These are phyloP conservation scores for Drosophila mayaguana DNA, from an alignment of 2,888 invertebrate genomes.

Conservation along the genomic window DNA sequence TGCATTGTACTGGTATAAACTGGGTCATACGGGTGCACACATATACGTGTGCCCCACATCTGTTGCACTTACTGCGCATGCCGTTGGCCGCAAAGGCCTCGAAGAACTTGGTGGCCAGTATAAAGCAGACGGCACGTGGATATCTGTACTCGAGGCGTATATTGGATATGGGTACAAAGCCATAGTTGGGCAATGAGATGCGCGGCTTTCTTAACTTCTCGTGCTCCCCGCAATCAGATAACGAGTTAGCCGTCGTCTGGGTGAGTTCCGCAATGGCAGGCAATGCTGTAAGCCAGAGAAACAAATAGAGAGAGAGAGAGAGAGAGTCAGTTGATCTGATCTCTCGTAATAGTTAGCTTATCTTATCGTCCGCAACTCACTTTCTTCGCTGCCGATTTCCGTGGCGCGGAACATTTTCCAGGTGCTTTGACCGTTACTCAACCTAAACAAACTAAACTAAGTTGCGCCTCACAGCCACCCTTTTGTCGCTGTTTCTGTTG, in stretches of 20 bases:
- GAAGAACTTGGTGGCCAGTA: conserved; percentile 83
- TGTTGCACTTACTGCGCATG: conserved; percentile 83
- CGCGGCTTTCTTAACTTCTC: conserved; percentile 45
- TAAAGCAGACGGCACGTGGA: conserved; percentile 83
- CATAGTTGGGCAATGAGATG: conserved; percentile 69
- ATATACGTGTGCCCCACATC: not conserved
- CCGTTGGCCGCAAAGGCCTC: conserved; percentile 85
- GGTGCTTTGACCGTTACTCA: conserved; percentile 18
- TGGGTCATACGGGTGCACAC: conserved; percentile 10
- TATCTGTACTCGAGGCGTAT: conserved; percentile 75
- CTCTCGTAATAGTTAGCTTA: conserved; percentile 24
- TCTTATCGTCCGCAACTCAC: conserved; percentile 72
- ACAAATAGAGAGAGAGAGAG: not conserved
- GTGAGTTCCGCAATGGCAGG: conserved; percentile 73
- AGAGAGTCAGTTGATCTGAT: not conserved
- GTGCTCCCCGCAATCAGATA: conserved; percentile 35
- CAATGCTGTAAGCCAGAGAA: conserved; percentile 59
- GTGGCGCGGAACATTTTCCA: conserved; percentile 79
- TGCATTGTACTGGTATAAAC: conserved; percentile 18
- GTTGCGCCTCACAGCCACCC: conserved; percentile 21
- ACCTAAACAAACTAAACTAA: conserved; percentile 37
- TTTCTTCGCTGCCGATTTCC: conserved; percentile 82
- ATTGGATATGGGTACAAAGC: conserved; percentile 65
- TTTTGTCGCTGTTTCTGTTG: conserved; percentile 19
- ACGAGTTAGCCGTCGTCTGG: conserved; percentile 31